A percentile compares a stretch with the other conserved stretches of the same genome.
These are phyloP conservation scores for Nesogale talazaci DNA, from an alignment of 2,113 vertebrate species.

Conservation along the genomic window DNA sequence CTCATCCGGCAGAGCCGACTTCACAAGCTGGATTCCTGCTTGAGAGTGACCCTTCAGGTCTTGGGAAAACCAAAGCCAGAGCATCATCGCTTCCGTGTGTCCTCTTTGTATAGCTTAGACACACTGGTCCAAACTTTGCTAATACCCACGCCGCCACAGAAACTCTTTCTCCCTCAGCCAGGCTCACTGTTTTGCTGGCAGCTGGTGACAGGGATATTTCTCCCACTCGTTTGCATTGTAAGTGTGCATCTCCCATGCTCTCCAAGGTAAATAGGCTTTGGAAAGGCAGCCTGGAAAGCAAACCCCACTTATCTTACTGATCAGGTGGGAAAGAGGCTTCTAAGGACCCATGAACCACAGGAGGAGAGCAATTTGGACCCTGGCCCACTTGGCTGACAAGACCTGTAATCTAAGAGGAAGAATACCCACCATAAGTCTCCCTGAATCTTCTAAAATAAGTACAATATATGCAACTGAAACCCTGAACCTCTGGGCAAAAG, in stretches of 20 bases:
- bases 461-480: neutral
- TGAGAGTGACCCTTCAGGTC: neutral
- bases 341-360: neutral
- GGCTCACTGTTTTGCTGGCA: neutral
- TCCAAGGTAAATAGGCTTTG: constrained; percentile 16
- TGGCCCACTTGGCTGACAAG: neutral
- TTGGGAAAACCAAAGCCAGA: neutral
- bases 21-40: neutral
- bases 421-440: neutral
- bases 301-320: neutral
- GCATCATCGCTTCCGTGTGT: neutral
- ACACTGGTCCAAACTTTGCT: neutral
- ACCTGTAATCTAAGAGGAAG: neutral
- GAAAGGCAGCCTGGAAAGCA: constrained; percentile 24
- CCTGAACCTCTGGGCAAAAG: neutral
- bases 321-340: constrained; percentile 27
- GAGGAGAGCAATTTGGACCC: neutral
- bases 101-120: neutral
- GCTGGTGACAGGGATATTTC: no score
- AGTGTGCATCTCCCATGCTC: neutral
- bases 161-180: neutral
- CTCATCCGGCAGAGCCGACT: neutral
- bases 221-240: neutral
- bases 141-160: neutral
- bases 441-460: neutral